Evolutionary conservation across 2,888 invertebrate species (phyloP).

Genomic region (Schizotus pectinicornis): DNA sequence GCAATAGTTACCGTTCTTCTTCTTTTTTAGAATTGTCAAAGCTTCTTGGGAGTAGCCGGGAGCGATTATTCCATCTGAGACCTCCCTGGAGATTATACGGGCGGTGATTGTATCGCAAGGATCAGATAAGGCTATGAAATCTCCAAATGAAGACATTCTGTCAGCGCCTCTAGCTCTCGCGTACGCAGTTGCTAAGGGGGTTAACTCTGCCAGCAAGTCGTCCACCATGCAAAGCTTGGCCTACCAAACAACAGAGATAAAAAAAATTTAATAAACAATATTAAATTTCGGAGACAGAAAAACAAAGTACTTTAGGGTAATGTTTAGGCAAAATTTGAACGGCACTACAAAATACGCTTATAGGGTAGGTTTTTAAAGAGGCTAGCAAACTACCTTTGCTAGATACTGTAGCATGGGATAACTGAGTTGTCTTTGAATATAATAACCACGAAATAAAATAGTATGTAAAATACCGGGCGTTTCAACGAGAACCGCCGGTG

Average conservation of each 20-base stretch:
- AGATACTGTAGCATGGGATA: too few species aligned
- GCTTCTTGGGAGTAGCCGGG: slow-evolving; percentile 89
- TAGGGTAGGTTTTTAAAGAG: too few species aligned
- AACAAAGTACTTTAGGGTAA: too few species aligned
- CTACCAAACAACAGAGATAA: slow-evolving; percentile 56
- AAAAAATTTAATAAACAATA: not conserved
- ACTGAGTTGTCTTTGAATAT: too few species aligned
- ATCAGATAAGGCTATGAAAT: slow-evolving; percentile 94
- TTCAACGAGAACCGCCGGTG: too few species aligned
- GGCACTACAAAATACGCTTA: too few species aligned
- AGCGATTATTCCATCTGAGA: slow-evolving; percentile 98
- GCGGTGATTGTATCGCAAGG: slow-evolving; percentile 90
- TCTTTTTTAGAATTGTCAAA: slow-evolving; percentile 85
- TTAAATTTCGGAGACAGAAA: too few species aligned
- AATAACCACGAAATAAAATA: too few species aligned
- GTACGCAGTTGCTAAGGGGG: slow-evolving; percentile 89
- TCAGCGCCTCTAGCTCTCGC: slow-evolving; percentile 97
- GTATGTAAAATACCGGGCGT: too few species aligned
- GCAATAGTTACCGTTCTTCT: slow-evolving; percentile 93
- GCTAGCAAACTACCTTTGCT: too few species aligned
- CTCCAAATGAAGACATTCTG: slow-evolving; percentile 99
- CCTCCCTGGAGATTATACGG: slow-evolving; percentile 88
- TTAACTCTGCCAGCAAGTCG: slow-evolving; percentile 75
- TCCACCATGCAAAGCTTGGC: slow-evolving; percentile 93
- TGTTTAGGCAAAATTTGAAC: too few species aligned